Percentiles rank a stretch among this genome's conserved stretches.
phyloP scores from a whole-genome alignment of 1,140 invertebrate genomes.

The Colletes gigas region DNA sequence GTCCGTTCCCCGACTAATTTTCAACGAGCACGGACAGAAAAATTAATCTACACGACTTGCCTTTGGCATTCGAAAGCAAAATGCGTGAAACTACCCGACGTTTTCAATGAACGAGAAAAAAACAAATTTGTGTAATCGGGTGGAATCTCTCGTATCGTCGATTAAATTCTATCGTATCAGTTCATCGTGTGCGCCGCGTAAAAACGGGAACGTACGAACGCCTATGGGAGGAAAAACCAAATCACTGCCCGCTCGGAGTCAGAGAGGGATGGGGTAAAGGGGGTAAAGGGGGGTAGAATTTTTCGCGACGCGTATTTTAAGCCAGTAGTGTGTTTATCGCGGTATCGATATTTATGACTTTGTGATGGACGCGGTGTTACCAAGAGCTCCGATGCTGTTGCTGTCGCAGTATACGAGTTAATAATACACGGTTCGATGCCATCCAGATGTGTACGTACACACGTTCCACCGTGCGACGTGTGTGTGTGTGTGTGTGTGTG shows the following conservation, averaged over 20 bases:
- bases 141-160: neutral
- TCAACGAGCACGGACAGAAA: no score
- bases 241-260: neutral
- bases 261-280: no score
- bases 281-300: neutral
- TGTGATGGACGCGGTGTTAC: constrained; percentile 33
- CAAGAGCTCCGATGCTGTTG: constrained; percentile 33
- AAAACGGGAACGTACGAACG: neutral
- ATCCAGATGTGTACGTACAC: constrained; percentile 55
- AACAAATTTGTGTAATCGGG: neutral
- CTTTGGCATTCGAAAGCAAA: neutral
- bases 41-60: no score
- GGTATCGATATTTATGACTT: constrained; percentile 56
- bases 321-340: constrained; percentile 21
- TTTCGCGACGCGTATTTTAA: constrained; percentile 1
- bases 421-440: constrained; percentile 64
- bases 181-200: neutral
- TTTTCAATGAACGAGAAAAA: neutral
- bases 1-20: no score
- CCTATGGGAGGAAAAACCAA: neutral
- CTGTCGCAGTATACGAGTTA: constrained; percentile 59
- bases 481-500: constrained; percentile 39
- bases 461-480: constrained; percentile 14
- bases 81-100: neutral
- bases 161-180: neutral